Evolutionary conservation across 2,797 vertebrate species (phyloP).

Genomic region (Potorous gilbertii): DNA sequence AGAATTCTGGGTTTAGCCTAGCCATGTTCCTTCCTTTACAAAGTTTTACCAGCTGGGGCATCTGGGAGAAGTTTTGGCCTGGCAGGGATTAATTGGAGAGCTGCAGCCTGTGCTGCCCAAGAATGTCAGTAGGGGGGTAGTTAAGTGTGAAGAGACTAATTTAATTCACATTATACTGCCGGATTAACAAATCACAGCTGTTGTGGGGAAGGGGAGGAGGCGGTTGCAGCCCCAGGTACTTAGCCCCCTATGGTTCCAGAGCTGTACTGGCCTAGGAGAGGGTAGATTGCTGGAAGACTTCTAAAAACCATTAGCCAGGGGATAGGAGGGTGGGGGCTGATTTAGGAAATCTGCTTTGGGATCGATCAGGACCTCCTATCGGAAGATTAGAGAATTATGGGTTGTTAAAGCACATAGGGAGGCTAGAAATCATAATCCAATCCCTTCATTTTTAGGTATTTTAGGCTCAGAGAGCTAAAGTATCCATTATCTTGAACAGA

Average conservation of each 20-base stretch:
- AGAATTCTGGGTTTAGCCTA: background rate
- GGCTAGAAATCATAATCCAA: background rate
- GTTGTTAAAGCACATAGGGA: background rate
- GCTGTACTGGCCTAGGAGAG: background rate
- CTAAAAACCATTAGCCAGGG: background rate
- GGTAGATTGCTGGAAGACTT: background rate
- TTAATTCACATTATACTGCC: constrained; percentile 91
- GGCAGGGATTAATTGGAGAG: constrained; percentile 81
- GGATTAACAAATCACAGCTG: constrained; percentile 92
- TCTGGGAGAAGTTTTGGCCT: constrained; percentile 88
- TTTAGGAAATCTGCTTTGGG: background rate
- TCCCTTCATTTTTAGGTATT: background rate
- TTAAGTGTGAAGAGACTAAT: constrained; percentile 94
- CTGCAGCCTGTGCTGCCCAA: constrained; percentile 80
- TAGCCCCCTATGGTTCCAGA: background rate
- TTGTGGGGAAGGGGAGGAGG: constrained; percentile 66
- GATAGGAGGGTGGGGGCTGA: background rate
- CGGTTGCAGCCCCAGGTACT: background rate
- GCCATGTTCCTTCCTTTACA: background rate
- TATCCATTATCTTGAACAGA: background rate
- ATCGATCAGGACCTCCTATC: background rate
- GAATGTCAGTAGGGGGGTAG: constrained; percentile 91
- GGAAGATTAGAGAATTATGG: background rate
- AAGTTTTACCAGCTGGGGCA: constrained; percentile 50
- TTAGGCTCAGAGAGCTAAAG: background rate